A percentile compares a stretch with the other conserved stretches of the same genome.
Conservation (phyloP, 2,797 vertebrate genomes). For the Neomorphus geoffroyi region DNA sequence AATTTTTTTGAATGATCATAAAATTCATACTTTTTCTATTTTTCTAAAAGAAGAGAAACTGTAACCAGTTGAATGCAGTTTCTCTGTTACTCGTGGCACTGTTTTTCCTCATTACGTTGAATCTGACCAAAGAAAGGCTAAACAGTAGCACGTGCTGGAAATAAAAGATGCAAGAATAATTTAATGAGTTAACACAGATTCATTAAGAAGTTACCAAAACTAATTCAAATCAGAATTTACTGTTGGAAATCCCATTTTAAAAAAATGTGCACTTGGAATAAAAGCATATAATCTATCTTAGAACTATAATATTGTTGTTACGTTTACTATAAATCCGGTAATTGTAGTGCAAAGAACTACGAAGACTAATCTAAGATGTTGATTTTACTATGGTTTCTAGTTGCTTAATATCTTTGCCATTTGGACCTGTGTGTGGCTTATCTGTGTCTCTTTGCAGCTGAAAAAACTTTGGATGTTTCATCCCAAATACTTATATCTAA, state of each 20-base stretch:
- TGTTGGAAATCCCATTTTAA: not conserved
- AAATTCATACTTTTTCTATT: not conserved
- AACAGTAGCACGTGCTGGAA: not conserved
- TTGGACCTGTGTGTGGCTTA: not conserved
- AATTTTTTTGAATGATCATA: not conserved
- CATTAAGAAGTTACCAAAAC: constrained; percentile 15
- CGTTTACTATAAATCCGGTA: not conserved
- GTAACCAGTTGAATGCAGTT: not conserved
- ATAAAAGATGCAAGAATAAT: not conserved
- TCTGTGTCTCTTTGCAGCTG: not conserved
- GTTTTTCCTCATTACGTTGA: not conserved
- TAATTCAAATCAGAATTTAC: not conserved
- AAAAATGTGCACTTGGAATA: not conserved
- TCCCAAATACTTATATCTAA: not conserved
- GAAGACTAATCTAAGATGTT: not conserved
- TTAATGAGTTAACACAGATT: not conserved
- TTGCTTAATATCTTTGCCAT: not conserved
- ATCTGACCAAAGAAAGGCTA: not conserved
- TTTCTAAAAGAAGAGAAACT: not conserved
- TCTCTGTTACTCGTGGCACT: not conserved
- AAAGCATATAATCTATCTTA: not conserved
- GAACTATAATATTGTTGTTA: not conserved
- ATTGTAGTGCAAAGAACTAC: not conserved
- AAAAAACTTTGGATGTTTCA: not conserved
- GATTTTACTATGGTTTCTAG: not conserved